Evolutionary conservation across 1,140 invertebrate species (phyloP).

Genomic region (Scaptodrosophila lebanonensis): DNA sequence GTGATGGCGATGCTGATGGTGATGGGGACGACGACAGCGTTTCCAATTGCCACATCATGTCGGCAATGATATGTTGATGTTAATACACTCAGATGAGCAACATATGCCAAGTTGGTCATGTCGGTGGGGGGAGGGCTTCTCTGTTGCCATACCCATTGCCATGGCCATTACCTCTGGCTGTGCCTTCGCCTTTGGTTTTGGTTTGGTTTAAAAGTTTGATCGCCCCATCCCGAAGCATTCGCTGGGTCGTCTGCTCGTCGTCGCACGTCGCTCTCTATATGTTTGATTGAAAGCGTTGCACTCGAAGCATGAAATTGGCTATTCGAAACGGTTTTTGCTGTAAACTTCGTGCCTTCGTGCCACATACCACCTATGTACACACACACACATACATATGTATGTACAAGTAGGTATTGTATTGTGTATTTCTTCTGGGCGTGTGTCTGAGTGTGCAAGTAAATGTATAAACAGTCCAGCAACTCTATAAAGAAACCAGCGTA

Average conservation of each 20-base stretch:
- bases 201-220: too few species aligned
- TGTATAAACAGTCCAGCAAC: too few species aligned
- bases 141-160: conserved; percentile 3
- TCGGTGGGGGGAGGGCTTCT: background rate
- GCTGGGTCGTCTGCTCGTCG: too few species aligned
- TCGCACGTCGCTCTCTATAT: background rate
- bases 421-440: too few species aligned
- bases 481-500: too few species aligned
- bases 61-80: conserved; percentile 3
- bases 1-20: conserved; percentile 24
- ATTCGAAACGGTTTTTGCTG: conserved; percentile 66
- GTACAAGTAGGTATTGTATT: too few species aligned
- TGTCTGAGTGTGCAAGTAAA: too few species aligned
- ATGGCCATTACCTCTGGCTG: conserved; percentile 15
- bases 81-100: conserved; percentile 25
- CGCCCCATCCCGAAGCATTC: too few species aligned
- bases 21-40: conserved; percentile 5
- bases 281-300: conserved; percentile 51
- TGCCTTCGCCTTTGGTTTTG: background rate
- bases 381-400: too few species aligned
- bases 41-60: conserved; percentile 27
- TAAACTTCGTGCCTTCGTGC: conserved; percentile 58
- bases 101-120: conserved; percentile 8
- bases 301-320: conserved; percentile 68
- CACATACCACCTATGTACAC: too few species aligned